These are phyloP conservation scores for Eupithecia centaureata DNA, from an alignment of 2,888 invertebrate species.

Conservation along the genomic window DNA sequence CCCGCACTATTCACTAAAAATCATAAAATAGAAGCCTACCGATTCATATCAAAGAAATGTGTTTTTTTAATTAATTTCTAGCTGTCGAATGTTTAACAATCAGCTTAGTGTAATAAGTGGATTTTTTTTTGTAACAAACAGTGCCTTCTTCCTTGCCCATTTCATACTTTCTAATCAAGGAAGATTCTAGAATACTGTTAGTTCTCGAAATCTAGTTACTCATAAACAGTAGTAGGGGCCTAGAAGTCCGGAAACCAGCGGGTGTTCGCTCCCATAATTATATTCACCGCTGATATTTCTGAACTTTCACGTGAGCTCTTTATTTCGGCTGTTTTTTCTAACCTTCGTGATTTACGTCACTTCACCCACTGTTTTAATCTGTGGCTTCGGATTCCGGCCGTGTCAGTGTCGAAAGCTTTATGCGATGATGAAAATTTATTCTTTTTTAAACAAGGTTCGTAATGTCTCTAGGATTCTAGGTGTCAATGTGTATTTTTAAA, in stretches of 20 bases:
- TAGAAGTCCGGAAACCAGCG: conserved; percentile 76
- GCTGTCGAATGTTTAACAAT: too few relatives aligned
- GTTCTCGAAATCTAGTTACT: background rate
- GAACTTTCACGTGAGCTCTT: conserved; percentile 81
- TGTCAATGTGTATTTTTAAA: conserved; percentile 21
- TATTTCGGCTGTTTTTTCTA: conserved; percentile 75
- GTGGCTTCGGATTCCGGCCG: conserved; percentile 72
- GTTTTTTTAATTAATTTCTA: background rate
- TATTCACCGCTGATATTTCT: conserved; percentile 82
- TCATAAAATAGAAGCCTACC: too few relatives aligned
- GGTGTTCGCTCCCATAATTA: conserved; percentile 80
- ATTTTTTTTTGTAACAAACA: too few relatives aligned
- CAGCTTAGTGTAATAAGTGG: background rate
- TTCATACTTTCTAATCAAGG: background rate
- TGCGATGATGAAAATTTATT: conserved; percentile 71
- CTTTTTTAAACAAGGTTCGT: conserved; percentile 72
- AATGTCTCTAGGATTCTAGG: conserved; percentile 55
- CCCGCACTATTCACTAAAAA: too few relatives aligned
- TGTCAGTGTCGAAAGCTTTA: conserved; percentile 79
- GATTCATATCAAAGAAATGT: too few relatives aligned
- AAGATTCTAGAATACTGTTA: background rate
- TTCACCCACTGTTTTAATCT: conserved; percentile 56
- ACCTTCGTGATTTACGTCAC: conserved; percentile 81
- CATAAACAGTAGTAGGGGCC: conserved; percentile 58
- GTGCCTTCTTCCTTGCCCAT: background rate